A percentile compares a stretch with the other conserved stretches of the same genome.
These are phyloP conservation scores for Penaeus chinensis DNA, from an alignment of 1,140 invertebrate species.

Conservation along the genomic window DNA sequence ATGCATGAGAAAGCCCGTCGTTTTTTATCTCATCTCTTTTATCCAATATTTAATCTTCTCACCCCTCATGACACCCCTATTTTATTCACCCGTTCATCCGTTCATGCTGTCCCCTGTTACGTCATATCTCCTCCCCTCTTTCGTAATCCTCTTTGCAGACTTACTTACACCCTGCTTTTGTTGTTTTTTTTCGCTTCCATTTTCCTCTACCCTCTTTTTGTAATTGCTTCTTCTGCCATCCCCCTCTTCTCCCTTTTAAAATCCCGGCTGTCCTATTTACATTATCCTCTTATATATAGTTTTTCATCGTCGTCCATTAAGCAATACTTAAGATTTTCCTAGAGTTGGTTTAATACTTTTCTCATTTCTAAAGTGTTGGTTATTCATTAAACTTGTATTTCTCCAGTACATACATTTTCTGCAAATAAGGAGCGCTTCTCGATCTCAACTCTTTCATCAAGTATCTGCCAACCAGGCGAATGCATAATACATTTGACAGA, in stretches of 20 bases:
- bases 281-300: no score
- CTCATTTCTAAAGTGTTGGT: no score
- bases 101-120: neutral
- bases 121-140: neutral
- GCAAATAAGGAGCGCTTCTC: no score
- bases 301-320: no score
- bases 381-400: no score
- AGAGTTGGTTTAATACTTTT: no score
- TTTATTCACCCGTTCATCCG: neutral
- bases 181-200: neutral
- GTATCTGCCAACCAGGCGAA: no score
- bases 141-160: neutral
- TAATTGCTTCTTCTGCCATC: neutral
- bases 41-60: neutral
- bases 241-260: neutral
- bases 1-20: neutral
- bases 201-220: neutral
- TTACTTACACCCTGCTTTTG: neutral
- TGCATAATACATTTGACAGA: no score
- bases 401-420: no score
- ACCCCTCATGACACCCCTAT: neutral
- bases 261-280: no score
- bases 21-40: conserved; percentile 4
- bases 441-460: no score
- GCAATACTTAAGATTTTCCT: no score